phyloP scores from a whole-genome alignment of 2,797 vertebrate genomes.

The Pipistrellus kuhlii region DNA sequence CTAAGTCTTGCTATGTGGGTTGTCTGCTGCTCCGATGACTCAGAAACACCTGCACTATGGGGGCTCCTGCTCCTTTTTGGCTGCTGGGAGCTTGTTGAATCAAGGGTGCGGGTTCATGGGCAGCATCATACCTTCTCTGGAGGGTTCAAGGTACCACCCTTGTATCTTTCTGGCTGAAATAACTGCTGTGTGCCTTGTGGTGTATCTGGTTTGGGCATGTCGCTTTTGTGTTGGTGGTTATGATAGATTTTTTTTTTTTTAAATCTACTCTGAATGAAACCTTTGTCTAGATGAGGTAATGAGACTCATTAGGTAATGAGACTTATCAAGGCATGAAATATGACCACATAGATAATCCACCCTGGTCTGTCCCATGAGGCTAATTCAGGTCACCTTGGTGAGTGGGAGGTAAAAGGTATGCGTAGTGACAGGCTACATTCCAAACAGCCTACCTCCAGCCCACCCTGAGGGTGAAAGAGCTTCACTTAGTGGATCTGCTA shows the following conservation, averaged over 20 bases:
- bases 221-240: constrained; percentile 71
- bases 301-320: constrained; percentile 68
- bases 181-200: neutral
- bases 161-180: constrained; percentile 12
- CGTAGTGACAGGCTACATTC: neutral
- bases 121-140: neutral
- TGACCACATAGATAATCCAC: constrained; percentile 55
- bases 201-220: constrained; percentile 59
- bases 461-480: neutral
- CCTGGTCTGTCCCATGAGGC: constrained; percentile 46
- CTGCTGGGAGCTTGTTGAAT: neutral
- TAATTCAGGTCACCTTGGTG: constrained; percentile 70
- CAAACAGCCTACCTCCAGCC: constrained; percentile 8
- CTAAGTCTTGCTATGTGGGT: neutral
- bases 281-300: constrained; percentile 78
- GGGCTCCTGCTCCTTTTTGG: neutral
- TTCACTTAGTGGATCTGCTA: neutral
- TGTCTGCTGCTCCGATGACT: constrained; percentile 13
- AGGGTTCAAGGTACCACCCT: neutral
- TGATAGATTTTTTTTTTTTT: neutral
- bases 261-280: constrained; percentile 59
- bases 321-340: constrained; percentile 72
- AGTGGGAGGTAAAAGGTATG: constrained; percentile 45
- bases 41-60: constrained; percentile 45
- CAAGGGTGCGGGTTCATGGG: neutral